These are phyloP conservation scores for Apteryx mantelli DNA, from an alignment of 2,113 vertebrate species.

Conservation along the genomic window DNA sequence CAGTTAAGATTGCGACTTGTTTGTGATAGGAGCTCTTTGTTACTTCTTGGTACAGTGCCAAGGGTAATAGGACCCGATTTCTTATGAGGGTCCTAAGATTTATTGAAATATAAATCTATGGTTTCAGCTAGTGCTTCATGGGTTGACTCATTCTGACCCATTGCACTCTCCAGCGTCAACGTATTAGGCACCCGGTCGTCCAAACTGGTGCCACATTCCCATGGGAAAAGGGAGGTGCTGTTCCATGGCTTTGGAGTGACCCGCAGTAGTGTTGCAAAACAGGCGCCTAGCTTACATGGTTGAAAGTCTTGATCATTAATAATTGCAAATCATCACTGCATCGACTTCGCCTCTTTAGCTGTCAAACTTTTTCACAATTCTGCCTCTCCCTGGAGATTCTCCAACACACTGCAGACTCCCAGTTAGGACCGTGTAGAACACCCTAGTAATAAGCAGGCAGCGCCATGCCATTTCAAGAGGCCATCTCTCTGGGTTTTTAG, in stretches of 20 bases:
- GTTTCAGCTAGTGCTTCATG: background rate
- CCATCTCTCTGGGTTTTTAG: background rate
- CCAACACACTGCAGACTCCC: accelerated
- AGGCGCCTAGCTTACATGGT: background rate
- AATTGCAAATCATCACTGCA: background rate
- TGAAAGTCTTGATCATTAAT: background rate
- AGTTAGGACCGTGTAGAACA: accelerated
- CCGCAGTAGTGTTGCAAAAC: background rate
- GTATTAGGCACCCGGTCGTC: accelerated
- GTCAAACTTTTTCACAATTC: background rate
- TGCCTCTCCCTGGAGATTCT: background rate
- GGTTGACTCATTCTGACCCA: background rate
- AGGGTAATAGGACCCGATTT: background rate
- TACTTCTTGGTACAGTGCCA: background rate
- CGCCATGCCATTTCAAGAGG: background rate
- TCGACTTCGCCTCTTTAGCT: background rate
- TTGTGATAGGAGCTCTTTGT: background rate
- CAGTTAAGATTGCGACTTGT: background rate
- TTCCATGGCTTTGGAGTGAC: background rate
- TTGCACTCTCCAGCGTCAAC: background rate
- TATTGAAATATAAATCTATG: background rate
- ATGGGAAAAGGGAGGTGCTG: background rate
- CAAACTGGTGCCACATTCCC: background rate
- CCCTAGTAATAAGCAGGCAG: background rate
- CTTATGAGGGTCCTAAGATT: background rate